Evolutionary conservation across 2,888 invertebrate genomes (phyloP), one percentile per base, ranked within the genome.

Genomic region (Drosophila fulvimacula): DNA sequence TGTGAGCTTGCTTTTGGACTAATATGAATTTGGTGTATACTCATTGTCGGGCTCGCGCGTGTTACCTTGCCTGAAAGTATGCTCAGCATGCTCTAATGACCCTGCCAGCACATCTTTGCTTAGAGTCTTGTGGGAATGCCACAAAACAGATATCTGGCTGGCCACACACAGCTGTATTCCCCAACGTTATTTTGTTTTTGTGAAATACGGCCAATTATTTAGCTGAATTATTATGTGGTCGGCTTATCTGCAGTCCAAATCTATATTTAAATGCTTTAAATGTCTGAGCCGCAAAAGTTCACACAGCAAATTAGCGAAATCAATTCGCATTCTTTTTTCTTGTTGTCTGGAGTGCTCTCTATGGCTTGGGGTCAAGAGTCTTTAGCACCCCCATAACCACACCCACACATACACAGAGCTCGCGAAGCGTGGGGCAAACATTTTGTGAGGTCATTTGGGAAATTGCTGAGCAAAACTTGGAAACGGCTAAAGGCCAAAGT

Each of bases 251-350:
- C 38, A 15, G 34, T 30, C 27, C 42, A 62, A 76, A 58, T 67
- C 55, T 42, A 58, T 42, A 72, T 74, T 72, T 72, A 76, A 73
- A 72, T 61, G 57, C 53, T 10, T 42, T 39, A 59, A 75, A 68
- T 56, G 42, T 59, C 38, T 32, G 32, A 11, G 48, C 39, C 56
- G 63, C 58, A 68, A 63, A 63, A 77, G 68, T 64, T 77, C 48
- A 19, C 17, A 19, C 77, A 64, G 65, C 74, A 81, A 79, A 79
- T 82, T 87, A 87, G 63, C 70, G 64, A 71, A 84, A 87, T 82
- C 72, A 84, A 81, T 81, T 84, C 67, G 42, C 64, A 63, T 63
- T 75, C 55, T 83, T n/a, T 39, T 61, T 70, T 57, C 79, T 72
- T 55, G 75, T 73, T 34, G 34, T 21, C 59, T 44, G 57, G 59